These are phyloP conservation scores for Drosophila conformis DNA, from an alignment of 2,888 invertebrate species.

Conservation along the genomic window DNA sequence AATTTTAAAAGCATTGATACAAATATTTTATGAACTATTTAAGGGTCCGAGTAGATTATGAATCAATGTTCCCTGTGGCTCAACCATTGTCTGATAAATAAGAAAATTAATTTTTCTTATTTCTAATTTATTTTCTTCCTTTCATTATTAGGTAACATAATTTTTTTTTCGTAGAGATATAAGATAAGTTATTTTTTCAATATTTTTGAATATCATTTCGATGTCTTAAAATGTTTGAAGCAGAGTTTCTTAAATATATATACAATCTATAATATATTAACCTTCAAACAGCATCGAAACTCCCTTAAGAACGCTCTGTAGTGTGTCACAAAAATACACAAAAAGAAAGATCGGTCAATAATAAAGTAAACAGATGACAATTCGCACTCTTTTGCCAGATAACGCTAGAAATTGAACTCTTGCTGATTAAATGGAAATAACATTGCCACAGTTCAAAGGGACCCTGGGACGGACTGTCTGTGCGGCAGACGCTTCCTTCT, in stretches of 20 bases:
- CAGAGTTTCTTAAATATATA: not conserved
- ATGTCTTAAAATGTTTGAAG: not conserved
- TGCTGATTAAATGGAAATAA: slow-evolving; percentile 72
- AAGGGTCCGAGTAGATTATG: not conserved
- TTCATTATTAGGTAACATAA: not conserved
- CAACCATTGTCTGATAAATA: not conserved
- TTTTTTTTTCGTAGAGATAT: accelerated
- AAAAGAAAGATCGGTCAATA: slow-evolving; percentile 18
- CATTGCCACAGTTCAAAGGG: slow-evolving; percentile 66
- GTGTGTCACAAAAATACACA: not conserved
- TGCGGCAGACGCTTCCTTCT: slow-evolving; percentile 53
- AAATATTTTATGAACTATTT: not conserved
- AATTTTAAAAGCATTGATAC: not conserved
- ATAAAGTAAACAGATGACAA: slow-evolving; percentile 56
- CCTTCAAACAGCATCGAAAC: not conserved
- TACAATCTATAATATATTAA: not conserved
- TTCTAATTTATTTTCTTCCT: too few species aligned
- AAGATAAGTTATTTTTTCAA: not conserved
- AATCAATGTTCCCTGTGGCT: not conserved
- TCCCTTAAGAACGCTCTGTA: not conserved
- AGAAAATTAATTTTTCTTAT: not conserved
- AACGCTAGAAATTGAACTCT: slow-evolving; percentile 67
- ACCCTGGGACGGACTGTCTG: slow-evolving; percentile 27
- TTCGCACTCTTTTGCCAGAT: slow-evolving; percentile 55
- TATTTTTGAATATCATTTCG: not conserved